Evolutionary conservation across 2,113 vertebrate species (phyloP).

Genomic region (Ifrita kowaldi): DNA sequence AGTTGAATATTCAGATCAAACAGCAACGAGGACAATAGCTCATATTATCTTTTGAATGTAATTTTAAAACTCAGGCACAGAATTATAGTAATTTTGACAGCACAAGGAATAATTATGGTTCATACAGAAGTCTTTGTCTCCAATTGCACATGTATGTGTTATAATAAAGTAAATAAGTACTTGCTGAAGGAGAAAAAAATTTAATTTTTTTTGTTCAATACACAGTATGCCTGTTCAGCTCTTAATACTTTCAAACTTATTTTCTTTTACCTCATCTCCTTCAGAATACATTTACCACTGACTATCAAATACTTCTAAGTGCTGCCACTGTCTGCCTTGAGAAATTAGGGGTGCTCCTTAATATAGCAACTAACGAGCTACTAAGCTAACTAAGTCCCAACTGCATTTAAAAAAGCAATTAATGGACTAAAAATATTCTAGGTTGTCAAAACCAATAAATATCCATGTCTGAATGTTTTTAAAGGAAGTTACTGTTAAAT

Average conservation of each 20-base stretch:
- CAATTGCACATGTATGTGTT: neutral
- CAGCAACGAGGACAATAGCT: neutral
- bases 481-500: conserved; percentile 7
- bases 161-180: neutral
- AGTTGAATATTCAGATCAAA: conserved; percentile 4
- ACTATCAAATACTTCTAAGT: neutral
- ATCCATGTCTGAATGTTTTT: neutral
- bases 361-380: neutral
- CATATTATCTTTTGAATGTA: neutral
- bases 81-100: conserved; percentile 24
- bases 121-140: neutral
- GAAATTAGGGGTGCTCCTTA: neutral
- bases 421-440: neutral
- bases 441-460: conserved; percentile 10
- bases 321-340: neutral
- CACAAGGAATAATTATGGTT: neutral
- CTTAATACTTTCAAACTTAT: neutral
- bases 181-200: neutral
- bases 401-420: neutral
- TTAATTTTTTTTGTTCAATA: neutral
- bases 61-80: neutral
- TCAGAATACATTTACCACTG: neutral
- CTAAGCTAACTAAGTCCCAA: neutral
- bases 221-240: neutral
- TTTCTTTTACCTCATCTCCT: neutral